Percentiles rank a stretch among this genome's conserved stretches.
Conservation (phyloP, 2,888 invertebrate species). For the Hetaerina titia region DNA sequence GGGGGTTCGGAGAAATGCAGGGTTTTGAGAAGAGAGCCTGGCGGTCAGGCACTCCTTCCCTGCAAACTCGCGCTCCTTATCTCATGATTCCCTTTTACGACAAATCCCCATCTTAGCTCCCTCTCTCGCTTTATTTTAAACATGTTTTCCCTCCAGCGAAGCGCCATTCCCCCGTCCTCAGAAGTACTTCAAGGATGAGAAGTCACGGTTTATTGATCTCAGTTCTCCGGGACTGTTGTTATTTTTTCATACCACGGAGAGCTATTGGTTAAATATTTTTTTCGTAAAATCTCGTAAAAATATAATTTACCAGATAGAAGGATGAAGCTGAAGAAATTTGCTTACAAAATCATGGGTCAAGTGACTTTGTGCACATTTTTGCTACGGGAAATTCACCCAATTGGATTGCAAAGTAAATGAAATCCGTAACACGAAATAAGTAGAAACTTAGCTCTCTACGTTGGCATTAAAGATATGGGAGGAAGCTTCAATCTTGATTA, state of each 20-base stretch:
- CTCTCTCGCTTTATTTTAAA: neutral
- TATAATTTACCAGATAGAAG: neutral
- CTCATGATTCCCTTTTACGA: neutral
- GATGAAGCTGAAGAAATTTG: neutral
- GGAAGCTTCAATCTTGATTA: too few relatives aligned
- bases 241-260: neutral
- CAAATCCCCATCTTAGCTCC: neutral
- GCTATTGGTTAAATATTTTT: neutral
- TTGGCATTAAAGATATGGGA: too few relatives aligned
- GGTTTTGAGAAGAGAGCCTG: neutral
- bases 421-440: too few relatives aligned
- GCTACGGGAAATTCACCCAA: too few relatives aligned
- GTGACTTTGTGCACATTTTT: neutral
- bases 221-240: neutral
- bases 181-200: neutral
- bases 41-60: neutral
- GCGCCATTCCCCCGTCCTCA: neutral
- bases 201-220: conserved; percentile 27
- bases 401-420: too few relatives aligned
- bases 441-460: too few relatives aligned
- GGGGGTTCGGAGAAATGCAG: neutral
- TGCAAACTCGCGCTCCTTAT: neutral
- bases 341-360: neutral
- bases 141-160: neutral
- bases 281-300: neutral